A percentile compares a stretch with the other conserved stretches of the same genome.
These are phyloP conservation scores for Cherax quadricarinatus DNA, from an alignment of 1,140 invertebrate species.

Conservation along the genomic window DNA sequence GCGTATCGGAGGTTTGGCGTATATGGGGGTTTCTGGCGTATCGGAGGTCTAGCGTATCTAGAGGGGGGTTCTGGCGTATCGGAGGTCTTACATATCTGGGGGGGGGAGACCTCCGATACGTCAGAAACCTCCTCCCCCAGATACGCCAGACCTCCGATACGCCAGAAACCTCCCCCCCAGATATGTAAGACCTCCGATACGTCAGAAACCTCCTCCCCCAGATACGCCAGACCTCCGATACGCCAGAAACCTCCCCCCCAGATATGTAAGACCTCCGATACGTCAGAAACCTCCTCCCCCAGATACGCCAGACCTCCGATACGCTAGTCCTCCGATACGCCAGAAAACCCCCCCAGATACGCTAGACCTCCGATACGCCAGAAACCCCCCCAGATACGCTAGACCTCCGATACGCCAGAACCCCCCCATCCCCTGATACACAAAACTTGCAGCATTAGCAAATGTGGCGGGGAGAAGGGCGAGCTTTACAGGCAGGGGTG, in stretches of 20 bases:
- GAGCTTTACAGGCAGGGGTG: neutral
- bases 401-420: neutral
- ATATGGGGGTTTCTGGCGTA: too few relatives aligned
- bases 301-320: neutral
- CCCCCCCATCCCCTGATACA: neutral
- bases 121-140: too few relatives aligned
- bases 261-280: too few relatives aligned
- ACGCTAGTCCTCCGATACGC: neutral
- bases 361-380: too few relatives aligned
- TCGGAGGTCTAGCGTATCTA: too few relatives aligned
- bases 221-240: neutral
- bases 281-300: neutral
- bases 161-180: too few relatives aligned
- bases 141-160: too few relatives aligned
- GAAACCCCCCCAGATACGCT: neutral
- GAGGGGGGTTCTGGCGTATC: too few relatives aligned
- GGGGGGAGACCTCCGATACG: too few relatives aligned
- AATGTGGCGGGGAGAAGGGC: neutral
- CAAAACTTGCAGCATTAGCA: neutral
- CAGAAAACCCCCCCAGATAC: neutral
- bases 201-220: neutral
- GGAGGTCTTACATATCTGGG: too few relatives aligned
- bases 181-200: fast-evolving
- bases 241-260: neutral
- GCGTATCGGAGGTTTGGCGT: too few relatives aligned